These are phyloP conservation scores for Ellobius talpinus DNA, from an alignment of 2,113 vertebrate species.

Conservation along the genomic window DNA sequence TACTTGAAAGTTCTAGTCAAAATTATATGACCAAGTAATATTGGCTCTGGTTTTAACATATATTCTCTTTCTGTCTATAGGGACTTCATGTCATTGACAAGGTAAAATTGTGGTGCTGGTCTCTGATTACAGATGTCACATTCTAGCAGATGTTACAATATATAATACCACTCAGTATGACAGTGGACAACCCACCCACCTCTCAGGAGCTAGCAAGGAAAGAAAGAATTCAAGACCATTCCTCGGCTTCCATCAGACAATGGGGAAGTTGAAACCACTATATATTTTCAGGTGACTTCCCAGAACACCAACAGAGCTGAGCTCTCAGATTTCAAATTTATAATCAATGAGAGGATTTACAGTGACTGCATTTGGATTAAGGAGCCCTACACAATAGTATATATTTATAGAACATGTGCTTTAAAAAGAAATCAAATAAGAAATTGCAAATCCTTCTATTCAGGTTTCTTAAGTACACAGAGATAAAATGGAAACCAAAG, in stretches of 20 bases:
- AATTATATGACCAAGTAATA: background rate
- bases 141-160: background rate
- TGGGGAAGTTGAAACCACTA: slow-evolving; percentile 28
- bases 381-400: slow-evolving; percentile 55
- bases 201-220: slow-evolving; percentile 21
- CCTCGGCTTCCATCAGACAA: slow-evolving; percentile 14
- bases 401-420: slow-evolving; percentile 74
- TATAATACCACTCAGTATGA: background rate
- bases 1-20: background rate
- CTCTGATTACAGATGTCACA: background rate
- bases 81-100: background rate
- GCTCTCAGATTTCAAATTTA: slow-evolving; percentile 72
- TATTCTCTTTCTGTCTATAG: background rate
- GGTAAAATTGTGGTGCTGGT: background rate
- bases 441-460: slow-evolving; percentile 81
- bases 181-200: background rate
- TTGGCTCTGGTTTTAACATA: background rate
- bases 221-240: background rate
- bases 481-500: slow-evolving; percentile 83
- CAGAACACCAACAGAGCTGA: slow-evolving; percentile 56
- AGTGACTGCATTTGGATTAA: slow-evolving; percentile 62
- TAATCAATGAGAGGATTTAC: slow-evolving; percentile 67
- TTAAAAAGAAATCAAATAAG: slow-evolving; percentile 76
- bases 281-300: slow-evolving; percentile 61
- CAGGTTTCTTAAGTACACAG: slow-evolving; percentile 76